Evolutionary conservation across 2,888 invertebrate species (phyloP), one percentile per base, ranked within the genome.

Genomic region (Ctena decussata): DNA sequence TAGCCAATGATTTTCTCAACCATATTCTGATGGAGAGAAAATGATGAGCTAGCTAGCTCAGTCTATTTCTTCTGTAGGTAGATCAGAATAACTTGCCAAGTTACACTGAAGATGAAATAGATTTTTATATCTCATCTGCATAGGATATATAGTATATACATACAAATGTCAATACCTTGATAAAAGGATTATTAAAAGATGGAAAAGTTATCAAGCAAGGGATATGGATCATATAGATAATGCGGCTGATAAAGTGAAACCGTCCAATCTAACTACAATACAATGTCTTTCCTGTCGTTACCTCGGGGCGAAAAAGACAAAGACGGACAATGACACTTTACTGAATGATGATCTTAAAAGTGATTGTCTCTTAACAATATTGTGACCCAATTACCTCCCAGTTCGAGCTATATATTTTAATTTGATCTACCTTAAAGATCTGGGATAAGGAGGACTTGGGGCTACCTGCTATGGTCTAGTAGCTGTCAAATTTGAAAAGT

Each of bases 1-100:
- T 65, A 35, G 65, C 65, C 65, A 65, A 65, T 65, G 35, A 65
- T 65, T 65, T 65, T 65, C 65, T 21, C 35, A 32, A 65, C 35
- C 65, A 65, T 65, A 24, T 30, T 65, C 24, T 6, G 2, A 30
- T 35, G 65, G 35, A 65, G 65, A 65, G 21, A 65, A 65, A 65
- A 21, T 35, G 65, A 65, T 65, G 65, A 65, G 65, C 35, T 65
- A 18, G 35, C 35, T 2, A n/a, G 53, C n/a, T 53, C 2, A 65
- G 32, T 65, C 65, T 65, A 65, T 65, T 35, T 18, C 24, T 35
- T 11, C 6, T 27, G 21, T 8, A 57, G 57, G 57, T 18, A 27
- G 57, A 57, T 24, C 57, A 57, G 57, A 57, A 3, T 41, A 11
- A 41, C 6, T 15, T 12, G 46, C 46, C 21, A n/a, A 21, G 21